These are phyloP conservation scores for Bactericera cockerelli DNA, from an alignment of 1,140 invertebrate genomes.

Conservation along the genomic window DNA sequence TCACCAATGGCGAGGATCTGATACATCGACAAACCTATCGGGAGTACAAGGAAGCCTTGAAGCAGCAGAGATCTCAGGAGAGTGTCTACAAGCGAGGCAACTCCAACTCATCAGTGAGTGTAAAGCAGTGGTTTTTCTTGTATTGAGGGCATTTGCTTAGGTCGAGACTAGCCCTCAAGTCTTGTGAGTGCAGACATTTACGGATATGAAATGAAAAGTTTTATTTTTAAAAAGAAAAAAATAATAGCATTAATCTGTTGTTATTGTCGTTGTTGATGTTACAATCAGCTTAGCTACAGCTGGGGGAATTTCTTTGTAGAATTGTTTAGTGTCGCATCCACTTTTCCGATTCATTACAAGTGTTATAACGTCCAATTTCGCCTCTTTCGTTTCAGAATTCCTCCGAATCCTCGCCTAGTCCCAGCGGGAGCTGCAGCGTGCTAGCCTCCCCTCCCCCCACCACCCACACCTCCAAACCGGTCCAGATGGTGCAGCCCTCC, in stretches of 20 bases:
- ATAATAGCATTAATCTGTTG: too few relatives aligned
- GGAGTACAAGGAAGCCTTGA: slow-evolving; percentile 75
- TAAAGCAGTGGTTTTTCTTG: slow-evolving; percentile 7
- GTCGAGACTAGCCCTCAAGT: slow-evolving; percentile 6
- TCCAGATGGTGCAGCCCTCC: slow-evolving; percentile 40
- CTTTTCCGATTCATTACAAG: too few relatives aligned
- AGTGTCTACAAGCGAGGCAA: slow-evolving; percentile 39
- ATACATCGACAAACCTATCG: slow-evolving; percentile 27
- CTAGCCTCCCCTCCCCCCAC: background rate
- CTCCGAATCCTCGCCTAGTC: background rate
- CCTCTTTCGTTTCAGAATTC: background rate
- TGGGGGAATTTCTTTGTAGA: too few relatives aligned
- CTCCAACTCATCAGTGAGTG: background rate
- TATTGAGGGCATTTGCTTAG: slow-evolving; percentile 11
- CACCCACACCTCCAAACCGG: slow-evolving; percentile 28
- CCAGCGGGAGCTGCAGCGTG: background rate
- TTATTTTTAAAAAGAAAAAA: too few relatives aligned
- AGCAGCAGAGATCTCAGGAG: slow-evolving; percentile 63
- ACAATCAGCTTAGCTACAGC: too few relatives aligned
- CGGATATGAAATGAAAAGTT: background rate
- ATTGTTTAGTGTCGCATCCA: too few relatives aligned
- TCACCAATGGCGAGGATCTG: background rate
- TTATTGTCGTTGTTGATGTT: too few relatives aligned
- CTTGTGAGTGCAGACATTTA: background rate
- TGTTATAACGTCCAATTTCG: too few relatives aligned